Evolutionary conservation across 2,888 invertebrate genomes (phyloP).

Genomic region (Polia nebulosa): DNA sequence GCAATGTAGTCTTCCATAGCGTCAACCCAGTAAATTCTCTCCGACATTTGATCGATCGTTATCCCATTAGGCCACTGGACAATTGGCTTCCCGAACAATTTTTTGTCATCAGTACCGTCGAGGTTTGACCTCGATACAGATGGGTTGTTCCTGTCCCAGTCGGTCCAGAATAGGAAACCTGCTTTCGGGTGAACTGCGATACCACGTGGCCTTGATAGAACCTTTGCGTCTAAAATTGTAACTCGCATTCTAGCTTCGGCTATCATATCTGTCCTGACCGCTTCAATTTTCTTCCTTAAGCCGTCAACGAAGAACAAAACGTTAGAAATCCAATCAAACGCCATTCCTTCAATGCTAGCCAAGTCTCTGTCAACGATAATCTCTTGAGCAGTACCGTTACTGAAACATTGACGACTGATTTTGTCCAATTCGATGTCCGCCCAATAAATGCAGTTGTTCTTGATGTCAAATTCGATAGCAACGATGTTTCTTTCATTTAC

Average conservation of each 20-base stretch:
- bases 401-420: constrained; percentile 95
- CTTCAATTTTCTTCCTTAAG: constrained; percentile 94
- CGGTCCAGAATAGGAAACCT: constrained; percentile 96
- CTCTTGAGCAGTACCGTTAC: constrained; percentile 92
- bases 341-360: constrained; percentile 96
- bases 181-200: constrained; percentile 96
- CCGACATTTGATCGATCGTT: constrained; percentile 95
- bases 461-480: constrained; percentile 96
- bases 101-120: constrained; percentile 93
- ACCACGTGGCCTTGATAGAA: constrained; percentile 94
- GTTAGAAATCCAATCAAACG: constrained; percentile 96
- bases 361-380: constrained; percentile 94
- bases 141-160: constrained; percentile 95
- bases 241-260: constrained; percentile 93
- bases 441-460: constrained; percentile 96
- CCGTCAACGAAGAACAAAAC: constrained; percentile 97
- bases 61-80: constrained; percentile 97
- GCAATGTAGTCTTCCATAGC: constrained; percentile 96
- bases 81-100: constrained; percentile 92
- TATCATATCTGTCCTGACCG: constrained; percentile 93
- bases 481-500: constrained; percentile 94
- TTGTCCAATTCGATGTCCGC: constrained; percentile 95
- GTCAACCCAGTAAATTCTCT: constrained; percentile 97
- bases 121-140: constrained; percentile 95
- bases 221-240: constrained; percentile 93